Conservation (phyloP, 2,113 vertebrate genomes). For the Helogale parvula region DNA sequence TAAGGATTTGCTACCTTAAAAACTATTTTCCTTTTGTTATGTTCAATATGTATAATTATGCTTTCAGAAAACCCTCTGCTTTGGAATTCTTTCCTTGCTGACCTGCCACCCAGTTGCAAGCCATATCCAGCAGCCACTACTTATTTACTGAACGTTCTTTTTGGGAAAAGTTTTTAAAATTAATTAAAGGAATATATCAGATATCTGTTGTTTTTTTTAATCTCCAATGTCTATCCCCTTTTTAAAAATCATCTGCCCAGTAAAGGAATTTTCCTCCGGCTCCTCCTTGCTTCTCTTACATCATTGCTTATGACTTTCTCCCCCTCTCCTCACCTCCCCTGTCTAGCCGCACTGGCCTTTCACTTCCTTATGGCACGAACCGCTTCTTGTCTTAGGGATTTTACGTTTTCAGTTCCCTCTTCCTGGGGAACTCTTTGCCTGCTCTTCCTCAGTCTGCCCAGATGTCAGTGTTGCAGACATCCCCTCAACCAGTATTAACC, state of each 20-base stretch:
- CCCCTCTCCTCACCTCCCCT: rapidly evolving
- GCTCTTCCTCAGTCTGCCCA: not conserved
- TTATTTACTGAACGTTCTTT: conserved; percentile 68
- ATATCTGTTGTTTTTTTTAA: too few relatives aligned
- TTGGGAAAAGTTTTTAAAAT: conserved; percentile 61
- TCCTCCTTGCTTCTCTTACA: not conserved
- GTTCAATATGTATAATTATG: conserved; percentile 65
- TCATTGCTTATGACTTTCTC: not conserved
- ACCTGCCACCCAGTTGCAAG: conserved; percentile 76
- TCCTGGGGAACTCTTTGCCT: not conserved
- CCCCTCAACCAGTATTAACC: not conserved
- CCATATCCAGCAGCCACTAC: conserved; percentile 75
- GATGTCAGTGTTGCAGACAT: not conserved
- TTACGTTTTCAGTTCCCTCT: conserved; percentile 19
- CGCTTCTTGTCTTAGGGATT: conserved; percentile 21
- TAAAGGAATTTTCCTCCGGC: not conserved
- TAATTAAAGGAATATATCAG: not conserved
- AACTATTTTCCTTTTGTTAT: conserved; percentile 76
- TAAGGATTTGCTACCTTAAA: conserved; percentile 78
- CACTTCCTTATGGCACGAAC: not conserved
- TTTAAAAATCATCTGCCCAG: conserved; percentile 61
- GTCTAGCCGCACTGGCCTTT: conserved; percentile 28
- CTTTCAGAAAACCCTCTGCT: conserved; percentile 78
- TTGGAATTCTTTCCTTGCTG: conserved; percentile 51
- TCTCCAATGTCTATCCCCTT: not conserved